Evolutionary conservation across 1,140 invertebrate species (phyloP).

Genomic region (Euura lappo): DNA sequence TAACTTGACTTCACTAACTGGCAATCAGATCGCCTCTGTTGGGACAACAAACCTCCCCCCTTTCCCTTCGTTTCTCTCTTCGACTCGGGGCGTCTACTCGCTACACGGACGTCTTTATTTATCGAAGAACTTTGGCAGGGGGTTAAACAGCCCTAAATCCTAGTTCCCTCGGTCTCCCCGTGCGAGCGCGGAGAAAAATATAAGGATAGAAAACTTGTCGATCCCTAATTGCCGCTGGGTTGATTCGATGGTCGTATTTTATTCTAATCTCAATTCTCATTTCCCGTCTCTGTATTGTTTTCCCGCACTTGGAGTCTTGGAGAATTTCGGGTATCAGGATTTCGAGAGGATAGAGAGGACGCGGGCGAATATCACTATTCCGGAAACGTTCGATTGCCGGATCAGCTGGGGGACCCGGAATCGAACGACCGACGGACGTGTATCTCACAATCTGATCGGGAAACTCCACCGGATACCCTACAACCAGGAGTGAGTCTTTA

Average conservation of each 20-base stretch:
- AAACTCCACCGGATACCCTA: background rate
- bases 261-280: no score
- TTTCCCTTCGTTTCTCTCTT: constrained; percentile 19
- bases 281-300: no score
- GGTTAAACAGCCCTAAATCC: constrained; percentile 57
- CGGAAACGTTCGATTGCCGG: background rate
- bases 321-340: no score
- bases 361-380: background rate
- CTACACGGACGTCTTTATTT: constrained; percentile 41
- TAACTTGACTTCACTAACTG: constrained; percentile 48
- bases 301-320: no score
- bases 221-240: no score
- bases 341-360: no score
- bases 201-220: no score
- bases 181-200: no score
- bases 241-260: no score
- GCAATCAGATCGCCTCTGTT: constrained; percentile 58
- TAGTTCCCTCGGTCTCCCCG: constrained; percentile 11
- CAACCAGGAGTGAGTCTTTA: no score
- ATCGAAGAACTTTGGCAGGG: constrained; percentile 51
- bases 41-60: constrained; percentile 47
- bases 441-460: background rate
- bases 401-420: background rate
- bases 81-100: constrained; percentile 15
- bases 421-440: background rate